A percentile compares a stretch with the other conserved stretches of the same genome.
Conservation (phyloP, 2,888 invertebrate species). For the Phortica magna region DNA sequence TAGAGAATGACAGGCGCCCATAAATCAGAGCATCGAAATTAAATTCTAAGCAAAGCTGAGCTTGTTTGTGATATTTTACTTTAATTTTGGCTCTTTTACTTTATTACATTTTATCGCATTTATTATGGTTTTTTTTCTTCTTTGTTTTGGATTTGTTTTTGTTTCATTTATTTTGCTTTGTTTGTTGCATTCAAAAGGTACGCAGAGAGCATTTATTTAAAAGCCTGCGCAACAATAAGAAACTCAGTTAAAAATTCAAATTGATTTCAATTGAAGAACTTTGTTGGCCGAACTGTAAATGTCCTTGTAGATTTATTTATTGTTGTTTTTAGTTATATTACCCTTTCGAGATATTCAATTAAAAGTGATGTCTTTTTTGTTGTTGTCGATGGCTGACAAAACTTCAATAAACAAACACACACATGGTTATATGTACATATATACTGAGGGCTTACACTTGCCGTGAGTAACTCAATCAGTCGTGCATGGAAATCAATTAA, state of each 20-base stretch:
- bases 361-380: conserved; percentile 25
- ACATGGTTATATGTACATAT: conserved; percentile 18
- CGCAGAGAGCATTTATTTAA: no score
- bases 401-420: conserved; percentile 14
- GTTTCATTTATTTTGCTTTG: not conserved
- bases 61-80: not conserved
- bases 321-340: not conserved
- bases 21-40: not conserved
- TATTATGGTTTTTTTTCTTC: no score
- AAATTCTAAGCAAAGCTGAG: not conserved
- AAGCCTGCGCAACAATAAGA: no score
- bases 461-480: conserved; percentile 50
- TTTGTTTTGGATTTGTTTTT: not conserved
- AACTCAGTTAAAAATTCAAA: no score
- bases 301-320: not conserved
- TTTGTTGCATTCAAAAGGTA: no score
- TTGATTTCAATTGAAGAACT: no score
- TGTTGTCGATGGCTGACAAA: conserved; percentile 21
- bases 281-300: no score
- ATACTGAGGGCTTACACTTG: not conserved
- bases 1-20: not conserved
- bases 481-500: conserved; percentile 75
- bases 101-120: not conserved
- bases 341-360: conserved; percentile 6
- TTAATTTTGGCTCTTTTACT: not conserved